Conservation (phyloP, 23 tunicate species). For the Trididemnum nubilum region DNA sequence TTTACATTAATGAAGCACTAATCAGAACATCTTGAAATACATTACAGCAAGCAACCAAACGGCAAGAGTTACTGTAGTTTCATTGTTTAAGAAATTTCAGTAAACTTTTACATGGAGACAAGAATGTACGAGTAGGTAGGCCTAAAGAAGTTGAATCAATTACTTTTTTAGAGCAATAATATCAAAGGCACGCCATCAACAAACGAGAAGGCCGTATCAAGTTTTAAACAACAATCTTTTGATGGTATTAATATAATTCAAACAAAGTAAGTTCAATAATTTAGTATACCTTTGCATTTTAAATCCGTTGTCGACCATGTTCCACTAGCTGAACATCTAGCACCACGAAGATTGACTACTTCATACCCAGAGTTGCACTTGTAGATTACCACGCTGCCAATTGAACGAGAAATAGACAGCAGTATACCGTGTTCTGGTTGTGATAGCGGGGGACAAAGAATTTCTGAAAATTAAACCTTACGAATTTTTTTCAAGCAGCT, state of each 20-base stretch:
- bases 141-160: too few relatives aligned
- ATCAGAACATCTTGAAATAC: too few relatives aligned
- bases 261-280: too few relatives aligned
- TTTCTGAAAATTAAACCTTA: constrained; percentile 15
- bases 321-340: constrained; percentile 15
- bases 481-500: too few relatives aligned
- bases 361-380: neutral
- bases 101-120: too few relatives aligned
- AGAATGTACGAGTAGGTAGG: too few relatives aligned
- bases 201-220: neutral
- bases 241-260: neutral
- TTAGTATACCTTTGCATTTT: constrained; percentile 30
- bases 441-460: constrained; percentile 18
- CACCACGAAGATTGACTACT: neutral
- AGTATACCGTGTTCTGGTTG: neutral
- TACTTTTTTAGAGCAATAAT: too few relatives aligned
- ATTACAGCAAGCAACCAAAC: too few relatives aligned
- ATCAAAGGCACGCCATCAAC: too few relatives aligned
- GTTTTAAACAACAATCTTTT: neutral
- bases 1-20: too few relatives aligned
- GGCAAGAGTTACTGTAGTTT: too few relatives aligned
- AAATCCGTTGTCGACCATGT: constrained; percentile 8
- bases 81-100: too few relatives aligned
- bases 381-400: constrained; percentile 5
- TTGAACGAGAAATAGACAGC: neutral